These are phyloP conservation scores for Lepidonotus clava DNA, from an alignment of 2,888 invertebrate genomes.

Conservation along the genomic window DNA sequence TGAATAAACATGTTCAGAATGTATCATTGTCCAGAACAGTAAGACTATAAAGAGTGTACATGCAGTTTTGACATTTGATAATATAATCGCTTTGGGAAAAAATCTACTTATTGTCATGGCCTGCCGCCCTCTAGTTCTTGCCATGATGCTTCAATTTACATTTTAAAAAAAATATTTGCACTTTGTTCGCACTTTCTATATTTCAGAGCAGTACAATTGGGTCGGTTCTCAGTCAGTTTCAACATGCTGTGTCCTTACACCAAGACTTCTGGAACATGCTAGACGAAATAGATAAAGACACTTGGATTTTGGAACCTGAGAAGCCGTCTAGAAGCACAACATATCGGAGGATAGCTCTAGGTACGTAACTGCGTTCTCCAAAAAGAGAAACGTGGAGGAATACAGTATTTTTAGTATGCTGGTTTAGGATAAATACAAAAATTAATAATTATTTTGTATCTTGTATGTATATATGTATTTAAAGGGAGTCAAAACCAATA, in stretches of 20 bases:
- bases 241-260: slow-evolving; percentile 67
- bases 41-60: too few relatives aligned
- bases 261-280: slow-evolving; percentile 78
- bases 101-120: too few relatives aligned
- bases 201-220: slow-evolving; percentile 63
- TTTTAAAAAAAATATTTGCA: too few relatives aligned
- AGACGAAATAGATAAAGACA: slow-evolving; percentile 77
- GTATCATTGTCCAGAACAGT: too few relatives aligned
- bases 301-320: slow-evolving; percentile 80
- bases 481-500: too few relatives aligned
- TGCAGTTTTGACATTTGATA: too few relatives aligned
- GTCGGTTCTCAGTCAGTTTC: slow-evolving; percentile 73
- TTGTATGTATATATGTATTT: not conserved
- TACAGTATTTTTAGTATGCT: not conserved
- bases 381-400: too few relatives aligned
- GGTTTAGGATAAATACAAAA: not conserved
- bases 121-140: too few relatives aligned
- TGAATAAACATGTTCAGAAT: too few relatives aligned
- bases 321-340: slow-evolving; percentile 73
- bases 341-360: slow-evolving; percentile 77
- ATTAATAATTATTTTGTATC: not conserved
- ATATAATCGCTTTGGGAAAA: too few relatives aligned
- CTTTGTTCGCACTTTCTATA: too few relatives aligned
- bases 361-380: slow-evolving; percentile 65
- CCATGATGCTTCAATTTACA: too few relatives aligned